Base-by-base conservation (phyloP, 2,113 vertebrate genomes). In the Microtus ochrogaster region DNA sequence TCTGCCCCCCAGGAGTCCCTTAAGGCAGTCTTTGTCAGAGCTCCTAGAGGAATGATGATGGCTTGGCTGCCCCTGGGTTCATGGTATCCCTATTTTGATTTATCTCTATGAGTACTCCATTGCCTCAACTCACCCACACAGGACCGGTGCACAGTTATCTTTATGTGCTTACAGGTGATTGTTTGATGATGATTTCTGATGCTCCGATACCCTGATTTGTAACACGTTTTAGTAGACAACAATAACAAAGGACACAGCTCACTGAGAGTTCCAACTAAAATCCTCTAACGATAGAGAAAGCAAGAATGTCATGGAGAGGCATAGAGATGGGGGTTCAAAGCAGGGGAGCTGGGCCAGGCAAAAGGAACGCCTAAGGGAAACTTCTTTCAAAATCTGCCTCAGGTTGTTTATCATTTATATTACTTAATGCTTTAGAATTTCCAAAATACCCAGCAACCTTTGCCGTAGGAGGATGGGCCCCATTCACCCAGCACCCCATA, bases 371-470 rank as follows among this genome's bases (percentile, higher is more conserved):
- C 21, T 26, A 7, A 83, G 28, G 16, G 52, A n/a, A 95, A 79
- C 24, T 36, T 7, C 33, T 77, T 66, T 36, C 44, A 76, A 79
- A 77, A 82, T 78, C 39, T 73, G 36, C 82, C 94, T 94, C 79
- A 70, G 78, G 58, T 91, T 86, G 68, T 21, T 88, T 94, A n/a
- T 65, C 14, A 22, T 79, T 41, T 65, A 79, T 17, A 36, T 92
- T 76, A 49, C 17, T 79, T 73, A 70, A 36, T 89, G 41, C 8
- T 9, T 12, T 58, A 95, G 41, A 6, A 4, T 16, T 47, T 77
- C 47, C 55, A 92, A 92, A 89, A 61, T 79, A 86, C 10, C 24
- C 36, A 82, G 68, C 10, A 92, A 55, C 90, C 85, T 92, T 81
- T 33, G 70, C n/a, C 36, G 0, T 7, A 55, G 65, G 76, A 76